These are phyloP conservation scores for Lacerta viridis DNA, from an alignment of 2,797 vertebrate genomes.

Conservation along the genomic window DNA sequence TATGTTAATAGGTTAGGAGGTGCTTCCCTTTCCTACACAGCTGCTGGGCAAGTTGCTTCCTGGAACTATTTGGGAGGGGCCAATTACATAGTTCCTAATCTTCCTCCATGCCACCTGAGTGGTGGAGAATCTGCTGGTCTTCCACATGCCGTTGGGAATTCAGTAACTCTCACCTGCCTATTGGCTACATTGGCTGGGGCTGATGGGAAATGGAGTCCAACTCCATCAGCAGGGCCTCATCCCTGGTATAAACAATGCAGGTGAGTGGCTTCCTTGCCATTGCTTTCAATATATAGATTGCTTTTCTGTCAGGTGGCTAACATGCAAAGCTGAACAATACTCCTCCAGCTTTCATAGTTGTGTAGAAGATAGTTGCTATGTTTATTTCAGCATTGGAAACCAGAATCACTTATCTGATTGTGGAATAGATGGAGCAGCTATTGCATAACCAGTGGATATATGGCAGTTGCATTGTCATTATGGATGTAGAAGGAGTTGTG, in stretches of 20 bases:
- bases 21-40: background rate
- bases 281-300: background rate
- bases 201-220: no score
- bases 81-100: no score
- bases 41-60: background rate
- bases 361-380: background rate
- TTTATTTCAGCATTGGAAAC: background rate
- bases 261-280: background rate
- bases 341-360: background rate
- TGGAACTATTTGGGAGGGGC: background rate
- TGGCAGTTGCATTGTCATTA: background rate
- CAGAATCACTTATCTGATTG: background rate
- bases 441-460: background rate
- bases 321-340: background rate
- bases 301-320: no score
- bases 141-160: no score
- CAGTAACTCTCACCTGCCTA: no score
- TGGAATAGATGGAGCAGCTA: background rate
- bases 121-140: no score
- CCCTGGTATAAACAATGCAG: background rate
- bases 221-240: no score
- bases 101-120: background rate
- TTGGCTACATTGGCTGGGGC: background rate
- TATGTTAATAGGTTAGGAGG: background rate
- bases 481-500: constrained; percentile 12